phyloP scores from a whole-genome alignment of 2,888 invertebrate genomes.

The Caenorhabditis sp. region DNA sequence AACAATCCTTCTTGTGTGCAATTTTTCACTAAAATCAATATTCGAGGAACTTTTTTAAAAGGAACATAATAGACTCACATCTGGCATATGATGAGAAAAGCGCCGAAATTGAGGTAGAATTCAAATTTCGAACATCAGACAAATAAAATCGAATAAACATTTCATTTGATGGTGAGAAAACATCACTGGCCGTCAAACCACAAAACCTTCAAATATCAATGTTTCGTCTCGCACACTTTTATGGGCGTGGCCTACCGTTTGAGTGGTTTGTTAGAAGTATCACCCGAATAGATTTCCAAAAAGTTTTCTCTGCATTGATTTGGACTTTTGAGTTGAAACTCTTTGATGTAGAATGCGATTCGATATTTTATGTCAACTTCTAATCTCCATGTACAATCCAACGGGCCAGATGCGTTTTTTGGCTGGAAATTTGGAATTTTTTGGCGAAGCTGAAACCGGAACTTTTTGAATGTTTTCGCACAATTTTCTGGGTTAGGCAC shows the following conservation, averaged over 20 bases:
- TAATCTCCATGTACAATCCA: constrained; percentile 66
- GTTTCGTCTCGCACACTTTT: not conserved
- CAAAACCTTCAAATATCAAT: constrained; percentile 49
- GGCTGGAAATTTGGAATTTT: constrained; percentile 34
- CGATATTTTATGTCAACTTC: constrained; percentile 43
- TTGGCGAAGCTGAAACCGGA: too few relatives aligned
- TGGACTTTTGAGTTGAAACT: constrained; percentile 62
- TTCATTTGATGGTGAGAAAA: constrained; percentile 47
- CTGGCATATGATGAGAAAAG: constrained; percentile 50
- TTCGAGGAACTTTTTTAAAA: not conserved
- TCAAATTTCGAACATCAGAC: constrained; percentile 33
- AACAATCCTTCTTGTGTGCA: constrained; percentile 61
- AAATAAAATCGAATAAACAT: constrained; percentile 54
- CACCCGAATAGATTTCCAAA: constrained; percentile 66
- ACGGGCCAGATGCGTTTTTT: constrained; percentile 33
- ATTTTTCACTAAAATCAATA: constrained; percentile 62
- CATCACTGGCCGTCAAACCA: constrained; percentile 49
- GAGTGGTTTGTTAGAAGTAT: constrained; percentile 56
- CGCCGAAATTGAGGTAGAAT: constrained; percentile 39
- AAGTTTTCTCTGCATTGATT: constrained; percentile 69
- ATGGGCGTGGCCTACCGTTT: constrained; percentile 27
- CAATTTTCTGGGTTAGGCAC: too few relatives aligned
- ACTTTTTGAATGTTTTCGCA: too few relatives aligned
- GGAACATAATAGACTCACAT: constrained; percentile 22
- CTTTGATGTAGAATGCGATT: constrained; percentile 60